phyloP scores from a whole-genome alignment of 2,797 vertebrate species.

The Urophycis tenuis region DNA sequence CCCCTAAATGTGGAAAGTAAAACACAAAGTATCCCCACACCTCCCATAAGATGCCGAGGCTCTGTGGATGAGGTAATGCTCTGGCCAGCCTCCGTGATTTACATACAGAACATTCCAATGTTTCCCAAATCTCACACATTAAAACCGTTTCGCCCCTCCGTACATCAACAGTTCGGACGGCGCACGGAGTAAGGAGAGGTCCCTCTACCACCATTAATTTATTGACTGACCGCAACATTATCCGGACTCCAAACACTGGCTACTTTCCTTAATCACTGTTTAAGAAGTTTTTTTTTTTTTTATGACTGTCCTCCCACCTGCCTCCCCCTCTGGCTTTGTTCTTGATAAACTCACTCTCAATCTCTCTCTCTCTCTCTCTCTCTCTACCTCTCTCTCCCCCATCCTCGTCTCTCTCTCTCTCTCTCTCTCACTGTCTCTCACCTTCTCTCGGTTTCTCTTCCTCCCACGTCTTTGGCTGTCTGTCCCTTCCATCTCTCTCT shows the following conservation, averaged over 20 bases:
- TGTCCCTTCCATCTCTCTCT: too few relatives aligned
- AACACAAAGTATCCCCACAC: neutral
- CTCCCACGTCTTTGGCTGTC: too few relatives aligned
- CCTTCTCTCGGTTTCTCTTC: neutral
- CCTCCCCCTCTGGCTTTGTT: neutral
- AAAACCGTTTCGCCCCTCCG: too few relatives aligned
- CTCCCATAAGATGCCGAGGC: neutral
- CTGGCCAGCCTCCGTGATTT: too few relatives aligned
- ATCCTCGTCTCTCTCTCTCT: neutral
- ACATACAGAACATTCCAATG: too few relatives aligned
- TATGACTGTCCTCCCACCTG: neutral
- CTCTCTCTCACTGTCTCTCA: neutral
- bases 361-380: neutral
- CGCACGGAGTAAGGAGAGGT: neutral
- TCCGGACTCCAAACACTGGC: neutral
- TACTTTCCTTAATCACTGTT: neutral
- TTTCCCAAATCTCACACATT: too few relatives aligned
- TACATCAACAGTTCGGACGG: neutral
- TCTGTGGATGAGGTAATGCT: neutral
- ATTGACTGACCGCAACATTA: neutral
- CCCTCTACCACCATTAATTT: neutral
- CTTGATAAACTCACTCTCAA: neutral
- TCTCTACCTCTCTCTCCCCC: neutral
- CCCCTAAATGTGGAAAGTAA: neutral
- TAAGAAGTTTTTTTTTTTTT: neutral